Base-by-base conservation (phyloP, 2,888 invertebrate genomes). In the Hydrotaea diabolus region DNA sequence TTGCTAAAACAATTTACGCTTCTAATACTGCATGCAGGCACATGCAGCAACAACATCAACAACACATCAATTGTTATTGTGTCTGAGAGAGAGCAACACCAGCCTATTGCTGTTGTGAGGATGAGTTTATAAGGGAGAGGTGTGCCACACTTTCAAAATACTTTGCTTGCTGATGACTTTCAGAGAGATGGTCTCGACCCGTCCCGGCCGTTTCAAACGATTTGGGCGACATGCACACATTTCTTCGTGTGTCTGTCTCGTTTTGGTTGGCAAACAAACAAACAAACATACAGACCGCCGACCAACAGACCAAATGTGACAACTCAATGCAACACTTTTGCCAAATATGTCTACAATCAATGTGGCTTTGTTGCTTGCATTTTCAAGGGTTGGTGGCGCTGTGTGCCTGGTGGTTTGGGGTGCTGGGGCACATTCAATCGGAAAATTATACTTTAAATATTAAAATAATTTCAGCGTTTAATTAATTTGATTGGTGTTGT, bases 1-100 rank as follows among this genome's bases (percentile, higher is more conserved):
- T 85, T 85, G 75, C 81, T 81, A 76, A 83, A 85, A 83, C 81
- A 83, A 83, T 85, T 85, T 85, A 83, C 82, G 78, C 69, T 76
- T 85, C 76, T 79, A 39, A 57, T 79, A 64, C 85, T 69, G 55
- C 79, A 76, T 80, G 83, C 72, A 77, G 57, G 75, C n/a, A 43
- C 15, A 66, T 66, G 64, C n/a, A n/a, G n/a, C n/a, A n/a, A 11
- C 19, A 43, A 43, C 66, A 66, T 36, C 64, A 36, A 31, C 3
- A 31, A 43, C 17, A 53, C 17, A 21, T 21, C 55, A 64, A 46
- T 5, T 46, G 23, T 2, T 11, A 43, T 15, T 4, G 17, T 31
- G 17, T 36, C 15, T 31, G 31, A 31, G 36, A 21, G 55, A 21
- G 31, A 7, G 15, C n/a, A 62, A 31, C 62, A 17, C 69, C 46